These are phyloP conservation scores for Drosophila sucinea DNA, from an alignment of 1,140 invertebrate genomes.

Conservation along the genomic window DNA sequence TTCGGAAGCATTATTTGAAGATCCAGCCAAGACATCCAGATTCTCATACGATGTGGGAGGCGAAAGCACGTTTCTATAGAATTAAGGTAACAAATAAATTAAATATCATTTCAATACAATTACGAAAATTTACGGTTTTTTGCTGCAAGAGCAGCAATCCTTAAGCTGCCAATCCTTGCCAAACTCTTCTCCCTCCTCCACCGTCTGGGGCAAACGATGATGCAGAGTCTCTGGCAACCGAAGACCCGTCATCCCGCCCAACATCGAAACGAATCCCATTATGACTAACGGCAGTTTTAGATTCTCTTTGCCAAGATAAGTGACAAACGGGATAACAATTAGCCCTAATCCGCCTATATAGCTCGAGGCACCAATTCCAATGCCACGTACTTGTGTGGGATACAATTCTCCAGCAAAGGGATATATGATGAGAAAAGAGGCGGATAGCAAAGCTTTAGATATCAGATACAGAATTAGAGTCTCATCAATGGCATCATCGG, in stretches of 20 bases:
- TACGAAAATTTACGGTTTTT: slow-evolving; percentile 84
- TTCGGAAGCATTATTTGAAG: slow-evolving; percentile 76
- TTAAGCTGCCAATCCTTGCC: slow-evolving; percentile 91
- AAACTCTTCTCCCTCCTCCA: slow-evolving; percentile 94
- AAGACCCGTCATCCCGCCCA: slow-evolving; percentile 91
- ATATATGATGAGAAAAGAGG: slow-evolving; percentile 95
- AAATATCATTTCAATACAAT: neutral
- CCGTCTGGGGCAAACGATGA: slow-evolving; percentile 90
- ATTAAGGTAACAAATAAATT: slow-evolving; percentile 4
- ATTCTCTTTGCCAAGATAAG: slow-evolving; percentile 93
- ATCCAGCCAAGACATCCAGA: slow-evolving; percentile 84
- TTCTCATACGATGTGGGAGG: slow-evolving; percentile 86
- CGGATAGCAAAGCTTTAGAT: slow-evolving; percentile 95
- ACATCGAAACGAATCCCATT: slow-evolving; percentile 90
- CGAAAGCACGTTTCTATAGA: slow-evolving; percentile 52
- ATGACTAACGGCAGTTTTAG: slow-evolving; percentile 91
- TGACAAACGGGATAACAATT: slow-evolving; percentile 95
- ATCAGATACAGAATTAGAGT: slow-evolving; percentile 91
- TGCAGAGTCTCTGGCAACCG: slow-evolving; percentile 92
- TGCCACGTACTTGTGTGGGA: slow-evolving; percentile 92
- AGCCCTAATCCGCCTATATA: slow-evolving; percentile 94
- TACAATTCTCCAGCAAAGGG: slow-evolving; percentile 95
- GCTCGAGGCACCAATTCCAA: slow-evolving; percentile 94
- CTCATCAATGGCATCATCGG: slow-evolving; percentile 88
- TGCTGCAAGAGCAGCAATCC: slow-evolving; percentile 88